Percentiles rank a stretch among this genome's conserved stretches.
Evolutionary conservation across 2,113 vertebrate genomes (phyloP).

Genomic region (Rhizomys pruinosus): DNA sequence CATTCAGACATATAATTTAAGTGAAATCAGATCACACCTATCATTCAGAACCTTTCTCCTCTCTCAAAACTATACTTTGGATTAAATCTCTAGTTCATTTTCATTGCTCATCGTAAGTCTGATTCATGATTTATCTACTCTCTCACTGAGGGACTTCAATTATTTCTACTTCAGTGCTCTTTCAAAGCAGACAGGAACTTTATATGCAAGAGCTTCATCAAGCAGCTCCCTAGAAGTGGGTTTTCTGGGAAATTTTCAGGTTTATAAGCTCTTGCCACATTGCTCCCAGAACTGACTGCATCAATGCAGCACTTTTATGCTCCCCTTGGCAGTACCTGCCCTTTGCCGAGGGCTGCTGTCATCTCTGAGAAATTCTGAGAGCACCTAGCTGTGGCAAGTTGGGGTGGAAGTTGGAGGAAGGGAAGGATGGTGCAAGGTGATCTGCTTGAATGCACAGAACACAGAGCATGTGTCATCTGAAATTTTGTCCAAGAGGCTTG

Average conservation of each 20-base stretch:
- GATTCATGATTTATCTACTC: background rate
- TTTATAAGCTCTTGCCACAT: conserved; percentile 21
- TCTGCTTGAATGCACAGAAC: background rate
- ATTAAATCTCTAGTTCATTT: conserved; percentile 49
- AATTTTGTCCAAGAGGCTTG: background rate
- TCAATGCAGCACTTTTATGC: background rate
- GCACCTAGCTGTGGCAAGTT: background rate
- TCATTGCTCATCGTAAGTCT: background rate
- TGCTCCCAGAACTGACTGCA: background rate
- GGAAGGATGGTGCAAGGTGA: background rate
- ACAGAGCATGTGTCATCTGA: background rate
- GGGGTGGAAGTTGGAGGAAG: background rate
- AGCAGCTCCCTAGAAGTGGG: conserved; percentile 4
- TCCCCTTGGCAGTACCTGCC: background rate
- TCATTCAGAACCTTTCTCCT: conserved; percentile 55
- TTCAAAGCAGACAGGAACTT: conserved; percentile 12
- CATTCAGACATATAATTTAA: conserved; percentile 48
- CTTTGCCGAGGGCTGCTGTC: background rate
- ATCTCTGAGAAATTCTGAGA: conserved; percentile 25
- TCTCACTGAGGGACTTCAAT: background rate
- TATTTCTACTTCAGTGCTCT: conserved; percentile 23
- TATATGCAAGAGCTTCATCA: background rate
- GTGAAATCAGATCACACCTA: conserved; percentile 10
- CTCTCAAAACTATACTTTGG: conserved; percentile 52
- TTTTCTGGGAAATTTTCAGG: conserved; percentile 25